Base-by-base conservation (phyloP, 1,140 invertebrate species). In the Cotesia typhae region DNA sequence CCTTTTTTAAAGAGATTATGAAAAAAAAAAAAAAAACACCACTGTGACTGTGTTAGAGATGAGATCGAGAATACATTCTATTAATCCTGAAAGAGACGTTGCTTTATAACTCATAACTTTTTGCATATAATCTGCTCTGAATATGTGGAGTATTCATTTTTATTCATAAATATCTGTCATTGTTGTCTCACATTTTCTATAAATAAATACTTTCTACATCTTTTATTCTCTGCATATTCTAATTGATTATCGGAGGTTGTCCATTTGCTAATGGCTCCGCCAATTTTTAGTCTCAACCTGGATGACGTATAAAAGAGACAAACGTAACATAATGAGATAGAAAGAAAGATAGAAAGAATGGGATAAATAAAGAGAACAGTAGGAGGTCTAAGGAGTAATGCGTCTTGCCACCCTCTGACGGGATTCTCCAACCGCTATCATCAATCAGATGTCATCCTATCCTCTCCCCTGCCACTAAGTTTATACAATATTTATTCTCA, bases 401-500 rank as follows among this genome's bases (percentile, higher is more conserved):
- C 82, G 84, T 86, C 84, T 85, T 84, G 79, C 81, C 79, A 86
- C 83, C 84, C 84, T 84, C 81, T 72, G 81, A 83, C 81, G 81
- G 81, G 70, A 55, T 63, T 76, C 74, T 61, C 20, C 71, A 51
- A 79, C 82, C 79, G 72, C 81, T 80, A 83, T 86, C 85, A 87
- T 87, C 85, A 84, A 87, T 87, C 85, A 86, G 80, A 75, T 76
- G 73, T 38, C 38, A 51, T 52, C 78, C 76, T 47, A 41, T 47
- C 28, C 28, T 37, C 53, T 37, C 73, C 60, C 51, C 37, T 78
- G 75, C 78, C 71, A 10, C 71, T 79, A 79, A 87, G 81, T 84
- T 86, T 86, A 84, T 85, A 80, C 81, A 84, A 84, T 86, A 87
- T 87, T 87, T 87, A 86, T 87, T 87, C 84, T 84, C 84, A 87